Percentiles rank a stretch among this genome's conserved stretches.
These are phyloP conservation scores for Acanthurus lineatus DNA, from an alignment of 2,797 vertebrate species.

Conservation along the genomic window DNA sequence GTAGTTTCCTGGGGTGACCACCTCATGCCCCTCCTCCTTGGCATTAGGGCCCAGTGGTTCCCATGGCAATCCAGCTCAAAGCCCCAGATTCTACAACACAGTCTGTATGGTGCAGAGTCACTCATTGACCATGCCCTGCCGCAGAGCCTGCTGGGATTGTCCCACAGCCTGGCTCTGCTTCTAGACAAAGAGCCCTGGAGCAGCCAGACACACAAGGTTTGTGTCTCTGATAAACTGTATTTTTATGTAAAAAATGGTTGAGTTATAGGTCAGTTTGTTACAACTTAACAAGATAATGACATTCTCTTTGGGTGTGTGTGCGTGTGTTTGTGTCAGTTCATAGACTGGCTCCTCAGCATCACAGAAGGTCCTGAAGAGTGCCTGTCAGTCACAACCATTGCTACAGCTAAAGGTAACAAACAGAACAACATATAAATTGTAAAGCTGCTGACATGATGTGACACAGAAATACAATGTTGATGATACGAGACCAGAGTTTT, in stretches of 20 bases:
- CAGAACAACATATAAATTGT: not conserved
- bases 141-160: constrained; percentile 86
- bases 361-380: constrained; percentile 85
- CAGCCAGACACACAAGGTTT: constrained; percentile 90
- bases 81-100: constrained; percentile 53
- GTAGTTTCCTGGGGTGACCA: constrained; percentile 94
- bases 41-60: constrained; percentile 89
- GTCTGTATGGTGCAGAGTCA: constrained; percentile 79
- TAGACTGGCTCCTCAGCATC: constrained; percentile 94
- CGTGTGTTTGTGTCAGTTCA: constrained; percentile 85
- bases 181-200: constrained; percentile 95
- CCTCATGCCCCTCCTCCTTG: constrained; percentile 89
- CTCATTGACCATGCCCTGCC: constrained; percentile 77
- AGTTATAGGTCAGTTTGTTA: not conserved
- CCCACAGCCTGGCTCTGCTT: constrained; percentile 87
- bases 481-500: no score
- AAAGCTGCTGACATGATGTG: no score
- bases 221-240: not conserved
- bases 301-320: not conserved
- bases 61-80: constrained; percentile 78
- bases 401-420: constrained; percentile 68
- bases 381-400: constrained; percentile 82
- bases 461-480: no score
- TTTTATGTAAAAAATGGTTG: not conserved
- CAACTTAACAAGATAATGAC: not conserved